Evolutionary conservation across 2,113 vertebrate genomes (phyloP).

Genomic region (Eudyptes chrysolophus): DNA sequence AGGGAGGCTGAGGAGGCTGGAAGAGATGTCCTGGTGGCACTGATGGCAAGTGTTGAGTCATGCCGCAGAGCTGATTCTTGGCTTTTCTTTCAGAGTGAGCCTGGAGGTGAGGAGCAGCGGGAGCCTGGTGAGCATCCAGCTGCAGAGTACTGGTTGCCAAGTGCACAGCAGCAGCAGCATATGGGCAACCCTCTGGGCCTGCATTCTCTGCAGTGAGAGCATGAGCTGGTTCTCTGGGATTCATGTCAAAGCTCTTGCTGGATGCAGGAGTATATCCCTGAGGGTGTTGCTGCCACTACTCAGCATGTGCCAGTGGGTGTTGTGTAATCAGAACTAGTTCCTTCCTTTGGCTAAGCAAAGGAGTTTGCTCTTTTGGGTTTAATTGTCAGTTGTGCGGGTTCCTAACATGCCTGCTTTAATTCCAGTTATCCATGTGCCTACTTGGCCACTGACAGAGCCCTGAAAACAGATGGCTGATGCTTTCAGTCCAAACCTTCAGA

Average conservation of each 20-base stretch:
- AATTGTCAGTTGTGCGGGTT: not conserved
- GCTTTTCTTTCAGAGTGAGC: conserved; percentile 58
- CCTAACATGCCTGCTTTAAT: not conserved
- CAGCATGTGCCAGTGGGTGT: not conserved
- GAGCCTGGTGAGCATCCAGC: conserved; percentile 58
- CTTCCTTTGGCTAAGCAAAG: not conserved
- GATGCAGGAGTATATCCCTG: not conserved
- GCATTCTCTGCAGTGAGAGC: not conserved
- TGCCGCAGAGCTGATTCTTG: not conserved
- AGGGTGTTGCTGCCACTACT: not conserved
- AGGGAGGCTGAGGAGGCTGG: not conserved
- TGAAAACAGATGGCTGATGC: conserved; percentile 35
- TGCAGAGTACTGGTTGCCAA: not conserved
- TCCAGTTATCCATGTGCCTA: not conserved
- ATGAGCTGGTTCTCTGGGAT: not conserved
- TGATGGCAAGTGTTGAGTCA: not conserved
- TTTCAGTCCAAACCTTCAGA: not conserved
- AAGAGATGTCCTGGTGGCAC: not conserved
- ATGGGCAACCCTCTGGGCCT: not conserved
- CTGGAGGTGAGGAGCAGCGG: not conserved
- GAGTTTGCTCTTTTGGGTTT: conserved; percentile 31
- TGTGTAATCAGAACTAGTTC: not conserved
- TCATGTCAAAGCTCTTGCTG: not conserved
- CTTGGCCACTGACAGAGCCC: not conserved
- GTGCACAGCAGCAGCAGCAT: not conserved